phyloP scores from a whole-genome alignment of 2,797 vertebrate genomes.

The Coilia nasus region DNA sequence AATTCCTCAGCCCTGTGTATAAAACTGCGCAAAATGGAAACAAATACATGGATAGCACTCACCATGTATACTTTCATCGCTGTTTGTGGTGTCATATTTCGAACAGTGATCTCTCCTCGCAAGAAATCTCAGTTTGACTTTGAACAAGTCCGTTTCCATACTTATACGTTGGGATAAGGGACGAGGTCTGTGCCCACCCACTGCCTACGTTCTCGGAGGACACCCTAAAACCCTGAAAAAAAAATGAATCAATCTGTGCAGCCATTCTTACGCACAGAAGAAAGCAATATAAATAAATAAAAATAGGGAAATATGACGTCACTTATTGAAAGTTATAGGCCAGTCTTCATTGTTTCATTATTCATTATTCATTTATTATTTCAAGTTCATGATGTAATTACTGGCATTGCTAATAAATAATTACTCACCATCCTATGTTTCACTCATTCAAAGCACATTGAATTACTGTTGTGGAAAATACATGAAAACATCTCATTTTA shows the following conservation, averaged over 20 bases:
- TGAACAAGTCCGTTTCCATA: conserved; percentile 68
- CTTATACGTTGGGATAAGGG: conserved; percentile 67
- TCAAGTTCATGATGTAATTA: conserved; percentile 4
- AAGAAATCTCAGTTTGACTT: conserved; percentile 61
- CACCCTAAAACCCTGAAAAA: conserved; percentile 2
- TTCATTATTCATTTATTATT: too few relatives aligned
- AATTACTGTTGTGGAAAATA: conserved; percentile 7
- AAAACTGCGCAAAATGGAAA: neutral
- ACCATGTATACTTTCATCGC: conserved; percentile 80
- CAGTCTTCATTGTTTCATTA: neutral
- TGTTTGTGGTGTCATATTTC: conserved; percentile 71
- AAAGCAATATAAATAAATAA: neutral
- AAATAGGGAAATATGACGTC: conserved; percentile 16
- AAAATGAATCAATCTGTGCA: conserved; percentile 6
- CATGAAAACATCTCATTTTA: neutral
- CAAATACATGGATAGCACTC: conserved; percentile 58
- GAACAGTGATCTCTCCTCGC: conserved; percentile 68
- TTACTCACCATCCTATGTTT: neutral
- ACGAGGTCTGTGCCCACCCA: conserved; percentile 43
- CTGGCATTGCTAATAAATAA: neutral
- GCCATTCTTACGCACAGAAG: conserved; percentile 13
- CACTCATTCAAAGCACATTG: neutral
- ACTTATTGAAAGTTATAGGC: neutral
- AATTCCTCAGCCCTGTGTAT: neutral
- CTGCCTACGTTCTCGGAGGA: neutral